These are phyloP conservation scores for Morinoia aosen DNA, from an alignment of 2,888 invertebrate genomes.

Conservation along the genomic window DNA sequence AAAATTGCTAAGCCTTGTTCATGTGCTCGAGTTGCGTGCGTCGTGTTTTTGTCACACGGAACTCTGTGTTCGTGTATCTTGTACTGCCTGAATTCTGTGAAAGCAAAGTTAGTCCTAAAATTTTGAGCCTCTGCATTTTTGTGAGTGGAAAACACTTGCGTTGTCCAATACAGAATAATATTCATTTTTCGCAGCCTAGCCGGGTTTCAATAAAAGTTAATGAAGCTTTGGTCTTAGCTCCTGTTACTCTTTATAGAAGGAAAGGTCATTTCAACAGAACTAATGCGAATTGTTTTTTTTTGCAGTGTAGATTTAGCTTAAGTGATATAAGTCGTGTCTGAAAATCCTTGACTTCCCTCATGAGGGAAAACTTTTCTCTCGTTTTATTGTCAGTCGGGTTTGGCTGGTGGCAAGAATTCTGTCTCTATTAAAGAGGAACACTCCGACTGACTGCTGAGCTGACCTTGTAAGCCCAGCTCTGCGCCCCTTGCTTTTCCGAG, in stretches of 20 bases:
- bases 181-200: not conserved
- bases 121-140: too few relatives aligned
- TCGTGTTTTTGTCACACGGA: too few relatives aligned
- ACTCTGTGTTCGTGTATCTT: too few relatives aligned
- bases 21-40: too few relatives aligned
- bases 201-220: not conserved
- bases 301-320: not conserved
- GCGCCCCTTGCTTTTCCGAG: not conserved
- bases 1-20: too few relatives aligned
- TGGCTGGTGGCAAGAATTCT: not conserved
- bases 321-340: not conserved
- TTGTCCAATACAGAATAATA: not conserved
- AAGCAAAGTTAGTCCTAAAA: too few relatives aligned
- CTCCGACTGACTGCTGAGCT: not conserved
- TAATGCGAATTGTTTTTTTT: not conserved
- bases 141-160: too few relatives aligned
- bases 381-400: not conserved
- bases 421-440: conserved; percentile 15
- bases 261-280: not conserved
- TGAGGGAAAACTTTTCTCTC: not conserved
- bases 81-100: too few relatives aligned
- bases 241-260: not conserved
- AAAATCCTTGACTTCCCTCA: not conserved
- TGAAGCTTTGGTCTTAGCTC: not conserved
- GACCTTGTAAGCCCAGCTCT: not conserved